Conservation (phyloP, 2,797 vertebrate genomes). For the Denticeps clupeoides region DNA sequence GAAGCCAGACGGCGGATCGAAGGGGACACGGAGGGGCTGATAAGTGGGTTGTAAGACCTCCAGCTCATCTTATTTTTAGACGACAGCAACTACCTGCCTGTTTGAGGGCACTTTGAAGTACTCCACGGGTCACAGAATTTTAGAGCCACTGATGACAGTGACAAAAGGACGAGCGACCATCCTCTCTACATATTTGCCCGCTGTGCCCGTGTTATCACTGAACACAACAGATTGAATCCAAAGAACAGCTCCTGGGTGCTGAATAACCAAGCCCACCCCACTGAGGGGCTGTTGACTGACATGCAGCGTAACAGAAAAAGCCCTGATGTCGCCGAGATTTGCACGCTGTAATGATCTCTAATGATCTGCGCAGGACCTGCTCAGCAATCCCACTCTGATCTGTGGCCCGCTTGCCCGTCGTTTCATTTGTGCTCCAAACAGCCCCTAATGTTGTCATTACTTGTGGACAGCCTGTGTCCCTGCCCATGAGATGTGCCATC, state of each 20-base stretch:
- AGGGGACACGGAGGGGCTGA: constrained; percentile 6
- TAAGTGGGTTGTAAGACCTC: constrained; percentile 2
- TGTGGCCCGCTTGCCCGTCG: not conserved
- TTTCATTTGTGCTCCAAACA: not conserved
- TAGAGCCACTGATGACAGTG: constrained; percentile 2
- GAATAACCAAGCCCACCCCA: too few species aligned
- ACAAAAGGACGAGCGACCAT: too few species aligned
- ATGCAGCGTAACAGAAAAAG: too few species aligned
- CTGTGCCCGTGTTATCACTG: too few species aligned
- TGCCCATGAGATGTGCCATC: not conserved
- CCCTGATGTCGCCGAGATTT: too few species aligned
- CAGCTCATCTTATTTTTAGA: constrained; percentile 19
- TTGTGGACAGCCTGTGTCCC: constrained; percentile 5
- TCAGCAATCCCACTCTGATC: not conserved
- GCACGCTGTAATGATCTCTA: too few species aligned
- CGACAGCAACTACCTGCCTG: too few species aligned
- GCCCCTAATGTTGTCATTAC: not conserved
- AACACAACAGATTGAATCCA: too few species aligned
- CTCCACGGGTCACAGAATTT: constrained; percentile 6
- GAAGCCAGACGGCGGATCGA: not conserved
- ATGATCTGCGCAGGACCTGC: not conserved
- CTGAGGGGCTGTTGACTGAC: too few species aligned
- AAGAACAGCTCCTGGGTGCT: too few species aligned
- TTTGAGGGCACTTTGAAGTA: too few species aligned
- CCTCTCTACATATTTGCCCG: too few species aligned